phyloP scores from a whole-genome alignment of 2,888 invertebrate genomes.

The Hemicrepidius hirtus region DNA sequence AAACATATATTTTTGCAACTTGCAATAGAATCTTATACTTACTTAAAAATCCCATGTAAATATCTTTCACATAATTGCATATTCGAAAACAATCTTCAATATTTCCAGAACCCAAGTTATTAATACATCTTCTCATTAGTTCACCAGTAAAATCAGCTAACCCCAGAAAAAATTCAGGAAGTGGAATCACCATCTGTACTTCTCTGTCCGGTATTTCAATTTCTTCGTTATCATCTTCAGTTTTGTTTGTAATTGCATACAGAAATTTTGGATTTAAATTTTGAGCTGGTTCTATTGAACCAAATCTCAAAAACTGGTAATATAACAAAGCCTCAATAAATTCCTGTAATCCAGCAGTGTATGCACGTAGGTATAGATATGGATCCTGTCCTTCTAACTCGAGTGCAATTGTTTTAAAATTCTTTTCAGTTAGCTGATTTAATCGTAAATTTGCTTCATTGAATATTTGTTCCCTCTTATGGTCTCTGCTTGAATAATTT shows the following conservation, averaged over 20 bases:
- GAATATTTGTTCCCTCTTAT: conserved; percentile 74
- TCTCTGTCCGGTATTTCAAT: conserved; percentile 50
- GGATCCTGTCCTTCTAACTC: conserved; percentile 84
- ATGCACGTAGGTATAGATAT: conserved; percentile 81
- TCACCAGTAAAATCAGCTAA: conserved; percentile 93
- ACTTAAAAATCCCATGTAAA: conserved; percentile 80
- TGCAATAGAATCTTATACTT: conserved; percentile 31
- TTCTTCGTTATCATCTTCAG: not conserved
- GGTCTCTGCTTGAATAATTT: conserved; percentile 69
- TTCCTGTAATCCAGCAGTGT: conserved; percentile 83
- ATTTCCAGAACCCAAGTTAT: conserved; percentile 85
- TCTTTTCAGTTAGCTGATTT: conserved; percentile 76
- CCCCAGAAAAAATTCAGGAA: conserved; percentile 82
- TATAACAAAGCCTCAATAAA: conserved; percentile 91
- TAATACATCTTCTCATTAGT: conserved; percentile 91
- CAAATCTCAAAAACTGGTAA: conserved; percentile 80
- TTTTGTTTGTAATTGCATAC: conserved; percentile 55
- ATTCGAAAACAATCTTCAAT: conserved; percentile 81
- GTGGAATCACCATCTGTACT: conserved; percentile 68
- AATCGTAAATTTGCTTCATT: conserved; percentile 81
- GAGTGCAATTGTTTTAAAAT: conserved; percentile 81
- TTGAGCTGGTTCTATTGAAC: conserved; percentile 76
- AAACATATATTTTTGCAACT: not conserved
- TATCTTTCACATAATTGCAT: conserved; percentile 82
- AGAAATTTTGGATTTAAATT: conserved; percentile 62